Evolutionary conservation across 2,113 vertebrate genomes (phyloP).

Genomic region (Hippocampus mohnikei): DNA sequence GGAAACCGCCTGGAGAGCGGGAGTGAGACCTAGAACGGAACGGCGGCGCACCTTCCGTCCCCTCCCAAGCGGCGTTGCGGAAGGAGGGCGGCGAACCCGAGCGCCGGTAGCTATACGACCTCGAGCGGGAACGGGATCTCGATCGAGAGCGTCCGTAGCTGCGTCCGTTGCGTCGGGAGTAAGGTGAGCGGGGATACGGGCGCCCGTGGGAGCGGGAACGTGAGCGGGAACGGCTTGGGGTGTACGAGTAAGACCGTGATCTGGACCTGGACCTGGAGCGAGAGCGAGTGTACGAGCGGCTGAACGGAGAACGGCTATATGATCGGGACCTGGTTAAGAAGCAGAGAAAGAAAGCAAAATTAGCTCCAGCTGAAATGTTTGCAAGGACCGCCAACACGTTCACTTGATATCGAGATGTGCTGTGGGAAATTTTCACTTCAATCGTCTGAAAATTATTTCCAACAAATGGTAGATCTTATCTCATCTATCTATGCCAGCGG

Average conservation of each 20-base stretch:
- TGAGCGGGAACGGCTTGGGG: slow-evolving; percentile 60
- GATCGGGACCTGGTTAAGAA: slow-evolving; percentile 83
- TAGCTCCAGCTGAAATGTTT: neutral
- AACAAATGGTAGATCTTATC: no score
- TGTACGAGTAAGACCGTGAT: slow-evolving; percentile 81
- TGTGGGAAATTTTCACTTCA: neutral
- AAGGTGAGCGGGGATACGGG: slow-evolving; percentile 87
- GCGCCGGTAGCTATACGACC: slow-evolving; percentile 87
- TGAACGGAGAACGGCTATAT: slow-evolving; percentile 88
- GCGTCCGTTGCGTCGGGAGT: slow-evolving; percentile 76
- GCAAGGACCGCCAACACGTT: neutral
- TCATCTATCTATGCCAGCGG: no score
- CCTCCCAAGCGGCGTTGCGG: slow-evolving; percentile 64
- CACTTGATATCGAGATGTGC: neutral
- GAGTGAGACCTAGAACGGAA: slow-evolving; percentile 83
- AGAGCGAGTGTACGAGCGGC: slow-evolving; percentile 87
- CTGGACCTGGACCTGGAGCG: slow-evolving; percentile 82
- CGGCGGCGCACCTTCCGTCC: slow-evolving; percentile 38
- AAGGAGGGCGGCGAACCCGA: slow-evolving; percentile 82
- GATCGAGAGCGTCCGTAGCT: slow-evolving; percentile 65
- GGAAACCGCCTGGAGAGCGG: slow-evolving; percentile 73
- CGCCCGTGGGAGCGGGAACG: slow-evolving; percentile 88
- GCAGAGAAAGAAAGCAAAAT: neutral
- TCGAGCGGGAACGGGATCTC: slow-evolving; percentile 65
- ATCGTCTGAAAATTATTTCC: neutral